Evolutionary conservation across 2,888 invertebrate genomes (phyloP).

Genomic region (Agriotes lineatus): DNA sequence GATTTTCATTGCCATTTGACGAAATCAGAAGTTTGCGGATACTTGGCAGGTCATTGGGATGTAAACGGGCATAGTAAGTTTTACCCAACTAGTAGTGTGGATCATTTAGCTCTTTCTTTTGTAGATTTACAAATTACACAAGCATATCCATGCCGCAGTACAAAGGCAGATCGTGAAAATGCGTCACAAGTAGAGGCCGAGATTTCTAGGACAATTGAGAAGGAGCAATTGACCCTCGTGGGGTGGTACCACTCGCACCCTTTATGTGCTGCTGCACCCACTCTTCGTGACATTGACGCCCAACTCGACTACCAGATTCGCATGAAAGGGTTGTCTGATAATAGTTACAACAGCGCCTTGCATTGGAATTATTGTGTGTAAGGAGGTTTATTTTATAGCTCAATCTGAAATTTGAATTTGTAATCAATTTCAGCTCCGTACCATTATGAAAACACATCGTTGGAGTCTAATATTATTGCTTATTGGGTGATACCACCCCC

Average conservation of each 20-base stretch:
- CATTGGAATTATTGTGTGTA: constrained; percentile 92
- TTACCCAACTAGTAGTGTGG: background rate
- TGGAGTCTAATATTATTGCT: constrained; percentile 86
- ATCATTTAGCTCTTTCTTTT: background rate
- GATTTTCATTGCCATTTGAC: constrained; percentile 95
- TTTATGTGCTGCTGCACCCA: constrained; percentile 87
- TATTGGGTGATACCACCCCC: constrained; percentile 98
- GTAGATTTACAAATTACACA: constrained; percentile 88
- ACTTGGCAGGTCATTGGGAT: constrained; percentile 96
- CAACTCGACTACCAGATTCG: constrained; percentile 95
- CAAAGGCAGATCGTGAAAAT: constrained; percentile 82
- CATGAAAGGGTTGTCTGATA: constrained; percentile 92
- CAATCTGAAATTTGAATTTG: no score
- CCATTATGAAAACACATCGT: constrained; percentile 81
- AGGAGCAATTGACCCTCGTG: constrained; percentile 83
- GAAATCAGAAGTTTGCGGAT: constrained; percentile 96
- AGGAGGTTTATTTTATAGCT: constrained; percentile 64
- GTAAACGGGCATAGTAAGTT: constrained; percentile 91
- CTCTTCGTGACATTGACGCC: constrained; percentile 88
- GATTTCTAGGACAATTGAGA: constrained; percentile 87
- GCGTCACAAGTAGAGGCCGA: constrained; percentile 83
- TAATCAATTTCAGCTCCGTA: constrained; percentile 76
- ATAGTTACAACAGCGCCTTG: constrained; percentile 95
- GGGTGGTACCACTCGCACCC: constrained; percentile 99
- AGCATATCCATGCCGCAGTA: constrained; percentile 89